Evolutionary conservation across 2,888 invertebrate genomes (phyloP).

Genomic region (Steromphala cineraria): DNA sequence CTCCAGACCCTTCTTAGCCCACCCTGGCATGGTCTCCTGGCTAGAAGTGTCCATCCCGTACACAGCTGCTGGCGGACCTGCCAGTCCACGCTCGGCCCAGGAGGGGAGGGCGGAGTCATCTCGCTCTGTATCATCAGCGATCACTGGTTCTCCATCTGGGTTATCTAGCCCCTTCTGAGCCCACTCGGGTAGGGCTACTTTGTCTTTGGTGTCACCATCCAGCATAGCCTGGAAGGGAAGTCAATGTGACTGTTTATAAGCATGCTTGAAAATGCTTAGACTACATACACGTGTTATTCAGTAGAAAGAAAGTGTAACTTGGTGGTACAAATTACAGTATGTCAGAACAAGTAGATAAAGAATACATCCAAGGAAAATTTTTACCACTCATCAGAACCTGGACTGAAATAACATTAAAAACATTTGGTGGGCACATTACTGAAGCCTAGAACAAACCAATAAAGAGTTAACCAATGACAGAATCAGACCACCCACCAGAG

Average conservation of each 20-base stretch:
- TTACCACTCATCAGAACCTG: too few relatives aligned
- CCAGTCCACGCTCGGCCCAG: conserved; percentile 45
- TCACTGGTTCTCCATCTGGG: neutral
- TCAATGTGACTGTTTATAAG: too few relatives aligned
- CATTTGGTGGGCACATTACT: too few relatives aligned
- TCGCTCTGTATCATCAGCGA: neutral
- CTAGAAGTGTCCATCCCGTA: conserved; percentile 22
- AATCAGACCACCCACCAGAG: conserved; percentile 37
- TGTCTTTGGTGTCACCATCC: neutral
- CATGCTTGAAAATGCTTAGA: too few relatives aligned
- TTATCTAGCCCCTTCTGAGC: conserved; percentile 11
- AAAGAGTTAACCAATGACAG: neutral
- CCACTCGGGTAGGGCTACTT: conserved; percentile 25
- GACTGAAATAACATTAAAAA: too few relatives aligned
- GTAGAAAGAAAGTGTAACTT: too few relatives aligned
- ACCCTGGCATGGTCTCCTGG: neutral
- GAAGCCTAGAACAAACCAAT: neutral
- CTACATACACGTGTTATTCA: too few relatives aligned
- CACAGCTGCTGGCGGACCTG: conserved; percentile 30
- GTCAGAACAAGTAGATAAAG: too few relatives aligned
- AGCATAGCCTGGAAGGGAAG: neutral
- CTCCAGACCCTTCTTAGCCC: conserved; percentile 5
- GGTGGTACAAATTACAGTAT: neutral
- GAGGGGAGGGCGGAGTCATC: conserved; percentile 37
- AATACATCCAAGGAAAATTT: too few relatives aligned